Percentiles rank a stretch among this genome's conserved stretches.
Conservation (phyloP, 2,888 invertebrate species). For the Nowickia ferox region DNA sequence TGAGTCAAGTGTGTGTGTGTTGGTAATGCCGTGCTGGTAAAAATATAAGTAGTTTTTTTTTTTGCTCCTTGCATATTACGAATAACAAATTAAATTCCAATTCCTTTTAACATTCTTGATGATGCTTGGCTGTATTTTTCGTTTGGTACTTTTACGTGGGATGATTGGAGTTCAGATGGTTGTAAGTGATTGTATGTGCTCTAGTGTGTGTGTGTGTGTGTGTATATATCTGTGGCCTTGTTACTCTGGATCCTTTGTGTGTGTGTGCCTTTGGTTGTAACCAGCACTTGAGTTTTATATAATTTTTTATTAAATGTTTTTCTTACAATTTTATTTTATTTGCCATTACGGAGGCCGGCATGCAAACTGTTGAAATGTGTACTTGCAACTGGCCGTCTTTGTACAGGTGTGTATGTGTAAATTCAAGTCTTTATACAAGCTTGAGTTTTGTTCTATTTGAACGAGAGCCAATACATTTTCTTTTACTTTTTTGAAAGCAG, state of each 20-base stretch:
- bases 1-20: neutral
- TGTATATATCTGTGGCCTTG: neutral
- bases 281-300: slow-evolving; percentile 54
- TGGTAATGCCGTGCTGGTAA: slow-evolving; percentile 18
- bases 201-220: neutral
- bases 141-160: neutral
- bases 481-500: slow-evolving; percentile 50
- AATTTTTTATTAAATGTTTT: slow-evolving; percentile 65
- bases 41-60: slow-evolving; percentile 50
- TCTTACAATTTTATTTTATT: slow-evolving; percentile 65
- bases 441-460: slow-evolving; percentile 52
- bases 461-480: slow-evolving; percentile 55
- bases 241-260: neutral
- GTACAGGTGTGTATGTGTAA: neutral
- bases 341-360: slow-evolving; percentile 14
- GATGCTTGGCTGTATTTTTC: slow-evolving; percentile 38
- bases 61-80: slow-evolving; percentile 47
- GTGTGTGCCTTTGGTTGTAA: neutral
- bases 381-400: neutral
- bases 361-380: slow-evolving; percentile 35
- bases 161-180: slow-evolving; percentile 19
- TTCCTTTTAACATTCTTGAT: slow-evolving; percentile 61
- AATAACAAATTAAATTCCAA: slow-evolving; percentile 70
- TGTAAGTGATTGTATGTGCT: slow-evolving; percentile 16
- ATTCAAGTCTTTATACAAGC: neutral